These are phyloP conservation scores for Nerophis lumbriciformis DNA, from an alignment of 2,113 vertebrate species.

Conservation along the genomic window DNA sequence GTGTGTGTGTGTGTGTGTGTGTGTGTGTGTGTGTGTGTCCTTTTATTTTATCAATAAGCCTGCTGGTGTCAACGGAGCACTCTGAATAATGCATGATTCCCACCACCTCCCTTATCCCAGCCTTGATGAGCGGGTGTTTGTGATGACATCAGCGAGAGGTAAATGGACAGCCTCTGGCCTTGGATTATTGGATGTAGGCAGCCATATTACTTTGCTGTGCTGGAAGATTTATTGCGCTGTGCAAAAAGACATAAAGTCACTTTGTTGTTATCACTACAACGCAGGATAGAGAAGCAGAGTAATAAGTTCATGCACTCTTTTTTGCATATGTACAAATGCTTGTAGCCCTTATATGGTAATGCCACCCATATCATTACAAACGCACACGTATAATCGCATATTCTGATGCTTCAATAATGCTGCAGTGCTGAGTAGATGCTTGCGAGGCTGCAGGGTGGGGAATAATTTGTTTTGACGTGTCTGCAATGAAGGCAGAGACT, in stretches of 20 bases:
- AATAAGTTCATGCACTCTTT: slow-evolving; percentile 10
- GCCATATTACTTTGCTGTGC: slow-evolving; percentile 40
- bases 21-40: slow-evolving; percentile 60
- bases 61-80: slow-evolving; percentile 72
- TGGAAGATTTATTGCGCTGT: slow-evolving; percentile 50
- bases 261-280: slow-evolving; percentile 34
- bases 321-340: slow-evolving; percentile 9
- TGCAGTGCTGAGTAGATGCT: slow-evolving; percentile 30
- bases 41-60: slow-evolving; percentile 84
- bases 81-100: slow-evolving; percentile 83
- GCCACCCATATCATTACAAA: slow-evolving; percentile 11
- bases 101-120: slow-evolving; percentile 54
- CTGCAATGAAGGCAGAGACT: slow-evolving; percentile 61
- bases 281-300: slow-evolving; percentile 26
- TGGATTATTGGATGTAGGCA: slow-evolving; percentile 53
- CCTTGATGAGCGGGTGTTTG: slow-evolving; percentile 80
- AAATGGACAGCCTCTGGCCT: slow-evolving; percentile 69
- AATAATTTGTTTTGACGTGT: slow-evolving; percentile 68
- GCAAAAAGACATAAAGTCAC: slow-evolving; percentile 23
- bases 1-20: too few relatives aligned
- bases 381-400: slow-evolving; percentile 3
- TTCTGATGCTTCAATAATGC: slow-evolving; percentile 2
- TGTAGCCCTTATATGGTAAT: slow-evolving; percentile 18
- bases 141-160: slow-evolving; percentile 85
- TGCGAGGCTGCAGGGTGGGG: slow-evolving; percentile 35